phyloP scores from a whole-genome alignment of 2,113 vertebrate genomes.

The Sardina pilchardus region DNA sequence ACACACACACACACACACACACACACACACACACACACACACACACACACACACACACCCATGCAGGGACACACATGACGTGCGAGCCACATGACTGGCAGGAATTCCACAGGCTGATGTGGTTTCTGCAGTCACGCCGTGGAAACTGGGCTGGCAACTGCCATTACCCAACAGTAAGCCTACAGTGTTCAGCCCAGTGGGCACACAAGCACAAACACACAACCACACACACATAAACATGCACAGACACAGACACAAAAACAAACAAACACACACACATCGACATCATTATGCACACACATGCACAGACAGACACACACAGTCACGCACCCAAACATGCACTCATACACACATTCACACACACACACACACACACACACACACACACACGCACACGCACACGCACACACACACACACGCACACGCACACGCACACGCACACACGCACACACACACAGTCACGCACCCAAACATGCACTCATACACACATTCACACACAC shows the following conservation, averaged over 20 bases:
- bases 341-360: neutral
- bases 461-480: neutral
- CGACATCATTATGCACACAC: neutral
- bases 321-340: neutral
- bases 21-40: slow-evolving; percentile 8
- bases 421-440: neutral
- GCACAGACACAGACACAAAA: neutral
- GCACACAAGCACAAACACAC: neutral
- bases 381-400: neutral
- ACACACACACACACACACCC: neutral
- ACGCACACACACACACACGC: neutral
- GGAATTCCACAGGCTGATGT: neutral
- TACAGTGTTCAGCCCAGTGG: neutral
- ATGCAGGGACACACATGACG: neutral
- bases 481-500: too few species aligned
- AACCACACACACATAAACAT: neutral
- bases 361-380: neutral
- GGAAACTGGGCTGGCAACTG: neutral
- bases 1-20: neutral
- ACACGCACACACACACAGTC: neutral
- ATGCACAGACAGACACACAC: neutral
- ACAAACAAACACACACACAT: neutral
- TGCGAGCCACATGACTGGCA: neutral
- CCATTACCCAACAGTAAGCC: neutral
- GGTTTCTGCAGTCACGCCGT: neutral